Evolutionary conservation across 2,797 vertebrate species (phyloP).

Genomic region (Melanotaenia nigrans): DNA sequence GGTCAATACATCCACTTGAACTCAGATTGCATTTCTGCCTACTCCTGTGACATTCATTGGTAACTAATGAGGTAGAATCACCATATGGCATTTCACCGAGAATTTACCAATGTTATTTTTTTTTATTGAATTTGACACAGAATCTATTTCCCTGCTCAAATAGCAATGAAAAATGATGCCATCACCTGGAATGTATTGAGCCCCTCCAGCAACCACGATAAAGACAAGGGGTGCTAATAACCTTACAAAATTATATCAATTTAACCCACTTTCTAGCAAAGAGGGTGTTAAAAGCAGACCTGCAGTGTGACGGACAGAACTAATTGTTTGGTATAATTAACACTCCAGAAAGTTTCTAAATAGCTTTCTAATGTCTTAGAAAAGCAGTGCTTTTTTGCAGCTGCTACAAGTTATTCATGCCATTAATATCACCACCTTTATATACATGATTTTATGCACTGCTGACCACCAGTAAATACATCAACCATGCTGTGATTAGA

Average conservation of each 20-base stretch:
- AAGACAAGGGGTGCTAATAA: conserved; percentile 2
- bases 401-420: conserved; percentile 48
- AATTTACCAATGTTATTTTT: neutral
- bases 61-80: neutral
- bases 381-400: conserved; percentile 27
- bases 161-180: neutral
- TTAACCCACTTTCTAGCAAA: conserved; percentile 3
- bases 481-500: conserved; percentile 62
- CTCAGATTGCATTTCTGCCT: neutral
- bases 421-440: conserved; percentile 51
- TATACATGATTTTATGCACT: conserved; percentile 48
- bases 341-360: conserved; percentile 27
- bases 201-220: neutral
- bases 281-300: conserved; percentile 7
- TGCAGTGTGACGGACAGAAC: conserved; percentile 22
- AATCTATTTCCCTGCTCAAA: neutral
- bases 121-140: neutral
- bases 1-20: neutral
- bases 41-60: neutral
- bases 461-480: conserved; percentile 62
- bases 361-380: conserved; percentile 16
- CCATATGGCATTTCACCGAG: neutral
- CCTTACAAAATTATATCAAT: conserved; percentile 22
- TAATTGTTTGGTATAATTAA: conserved; percentile 41
- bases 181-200: conserved; percentile 11